Base-by-base conservation (phyloP, 2,113 vertebrate species). In the Sphaerodactylus townsendi region DNA sequence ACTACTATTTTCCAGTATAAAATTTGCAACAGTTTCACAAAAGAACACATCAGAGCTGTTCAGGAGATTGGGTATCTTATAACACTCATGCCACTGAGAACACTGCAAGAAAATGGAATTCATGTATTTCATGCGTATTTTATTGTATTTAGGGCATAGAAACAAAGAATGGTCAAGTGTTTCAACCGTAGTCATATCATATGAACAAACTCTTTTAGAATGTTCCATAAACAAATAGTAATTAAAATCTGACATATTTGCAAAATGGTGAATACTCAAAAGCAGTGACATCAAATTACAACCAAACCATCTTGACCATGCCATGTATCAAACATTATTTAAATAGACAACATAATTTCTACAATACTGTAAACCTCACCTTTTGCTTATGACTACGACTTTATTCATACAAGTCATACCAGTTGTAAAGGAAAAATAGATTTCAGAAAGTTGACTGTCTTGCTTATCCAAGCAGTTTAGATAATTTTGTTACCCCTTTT, bases 181-280 rank as follows among this genome's bases (percentile, higher is more conserved):
- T n/a, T n/a, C n/a, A n/a, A n/a, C n/a, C n/a, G n/a, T n/a, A n/a
- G n/a, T n/a, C n/a, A n/a, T n/a, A n/a, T n/a, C n/a, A n/a, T n/a
- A n/a, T n/a, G n/a, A n/a, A n/a, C n/a, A n/a, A n/a, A n/a, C n/a
- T n/a, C n/a, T n/a, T n/a, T n/a, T n/a, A n/a, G n/a, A n/a, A n/a
- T n/a, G n/a, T n/a, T n/a, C n/a, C n/a, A n/a, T n/a, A 91, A 91
- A 94, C 85, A 93, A 95, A 88, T 81, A 92, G 83, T 85, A 74
- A 88, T 93, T 91, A 85, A 30, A 48, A 62, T n/a, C 41, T 44
- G 77, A 66, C 79, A 56, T 85, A 4, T 30, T 28, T 66, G 3
- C 66, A 76, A 66, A 46, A 44, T 30, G 13, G 30, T 37, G 21
- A 71, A 10, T 39, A 66, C 4, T 66, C 44, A 23, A 79, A 84